Percentiles rank a stretch among this genome's conserved stretches.
phyloP scores from a whole-genome alignment of 1,140 invertebrate species.

The Eupristina koningsbergeri region DNA sequence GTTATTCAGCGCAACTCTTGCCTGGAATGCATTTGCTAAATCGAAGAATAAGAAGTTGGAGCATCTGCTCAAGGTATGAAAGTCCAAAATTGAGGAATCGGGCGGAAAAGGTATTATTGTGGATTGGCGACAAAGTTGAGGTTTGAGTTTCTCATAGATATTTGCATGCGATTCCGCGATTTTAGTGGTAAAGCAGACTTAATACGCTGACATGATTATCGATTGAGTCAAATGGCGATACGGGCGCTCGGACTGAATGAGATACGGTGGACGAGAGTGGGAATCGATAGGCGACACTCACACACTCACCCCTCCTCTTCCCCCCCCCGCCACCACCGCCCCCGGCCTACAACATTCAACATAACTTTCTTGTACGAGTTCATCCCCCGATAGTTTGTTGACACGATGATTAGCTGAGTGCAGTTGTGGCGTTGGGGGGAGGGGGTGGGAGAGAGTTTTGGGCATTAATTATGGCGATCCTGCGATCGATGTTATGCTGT shows the following conservation, averaged over 20 bases:
- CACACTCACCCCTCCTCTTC: too few relatives aligned
- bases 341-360: neutral
- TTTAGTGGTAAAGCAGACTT: constrained; percentile 26
- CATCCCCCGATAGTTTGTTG: constrained; percentile 6
- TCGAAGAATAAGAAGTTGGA: too few relatives aligned
- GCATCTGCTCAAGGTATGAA: too few relatives aligned
- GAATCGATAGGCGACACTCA: too few relatives aligned
- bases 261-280: too few relatives aligned
- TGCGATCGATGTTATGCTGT: neutral
- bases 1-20: too few relatives aligned
- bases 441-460: neutral
- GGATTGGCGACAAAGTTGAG: neutral
- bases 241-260: too few relatives aligned
- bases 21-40: too few relatives aligned
- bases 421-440: too few relatives aligned
- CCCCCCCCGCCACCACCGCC: too few relatives aligned
- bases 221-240: too few relatives aligned
- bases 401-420: constrained; percentile 1
- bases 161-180: constrained; percentile 25
- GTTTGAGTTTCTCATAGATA: neutral
- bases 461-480: neutral
- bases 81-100: neutral
- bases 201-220: constrained; percentile 45
- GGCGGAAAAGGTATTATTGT: too few relatives aligned
- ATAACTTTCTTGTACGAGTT: constrained; percentile 21